phyloP scores from a whole-genome alignment of 2,797 vertebrate genomes.

The Alauda arvensis region DNA sequence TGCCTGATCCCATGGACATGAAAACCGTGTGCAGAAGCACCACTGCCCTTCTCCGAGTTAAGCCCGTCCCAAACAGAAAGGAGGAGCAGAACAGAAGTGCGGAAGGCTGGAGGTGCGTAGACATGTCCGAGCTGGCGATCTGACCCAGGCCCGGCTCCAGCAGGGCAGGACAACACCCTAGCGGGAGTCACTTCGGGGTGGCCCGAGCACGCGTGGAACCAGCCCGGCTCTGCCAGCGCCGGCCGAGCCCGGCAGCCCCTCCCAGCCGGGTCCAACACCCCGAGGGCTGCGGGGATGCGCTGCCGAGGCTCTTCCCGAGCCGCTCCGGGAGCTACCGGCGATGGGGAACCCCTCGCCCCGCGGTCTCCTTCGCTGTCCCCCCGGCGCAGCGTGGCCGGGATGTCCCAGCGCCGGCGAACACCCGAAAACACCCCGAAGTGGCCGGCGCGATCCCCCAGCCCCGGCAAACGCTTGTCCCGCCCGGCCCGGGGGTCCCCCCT shows the following conservation, averaged over 20 bases:
- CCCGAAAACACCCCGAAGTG: background rate
- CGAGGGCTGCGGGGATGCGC: background rate
- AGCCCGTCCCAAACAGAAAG: background rate
- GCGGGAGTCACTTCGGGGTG: constrained; percentile 1
- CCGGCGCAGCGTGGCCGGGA: background rate
- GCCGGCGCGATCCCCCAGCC: background rate
- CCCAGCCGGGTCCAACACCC: background rate
- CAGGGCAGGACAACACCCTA: constrained; percentile 8
- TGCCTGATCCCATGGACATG: background rate
- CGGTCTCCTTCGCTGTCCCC: background rate
- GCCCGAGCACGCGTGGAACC: constrained; percentile 8
- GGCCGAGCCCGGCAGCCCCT: background rate
- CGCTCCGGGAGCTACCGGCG: background rate
- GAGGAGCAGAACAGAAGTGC: background rate
- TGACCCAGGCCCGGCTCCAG: background rate
- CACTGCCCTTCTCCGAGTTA: background rate
- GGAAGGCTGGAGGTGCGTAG: background rate
- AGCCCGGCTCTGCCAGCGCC: background rate
- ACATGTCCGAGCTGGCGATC: background rate
- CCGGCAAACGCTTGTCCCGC: background rate
- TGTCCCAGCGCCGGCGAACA: background rate
- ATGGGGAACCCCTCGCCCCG: background rate
- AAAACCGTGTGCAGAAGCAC: background rate
- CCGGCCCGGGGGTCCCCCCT: background rate
- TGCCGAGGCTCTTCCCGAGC: background rate